phyloP scores from a whole-genome alignment of 2,797 vertebrate genomes.

The Malurus leucopterus region DNA sequence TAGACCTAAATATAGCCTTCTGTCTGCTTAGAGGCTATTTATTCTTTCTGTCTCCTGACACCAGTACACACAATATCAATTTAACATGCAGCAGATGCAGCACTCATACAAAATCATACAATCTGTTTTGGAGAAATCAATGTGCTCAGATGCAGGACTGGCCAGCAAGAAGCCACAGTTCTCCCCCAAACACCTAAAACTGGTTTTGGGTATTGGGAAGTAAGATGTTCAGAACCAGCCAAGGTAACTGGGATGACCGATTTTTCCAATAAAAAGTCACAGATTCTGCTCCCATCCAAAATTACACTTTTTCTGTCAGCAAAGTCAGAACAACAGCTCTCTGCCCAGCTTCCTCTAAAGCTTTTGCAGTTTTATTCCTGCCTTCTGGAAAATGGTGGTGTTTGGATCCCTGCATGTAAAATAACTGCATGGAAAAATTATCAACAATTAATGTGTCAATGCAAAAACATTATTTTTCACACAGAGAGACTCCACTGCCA shows the following conservation, averaged over 20 bases:
- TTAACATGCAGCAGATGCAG: constrained; percentile 1
- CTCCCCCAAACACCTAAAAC: background rate
- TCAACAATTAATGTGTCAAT: background rate
- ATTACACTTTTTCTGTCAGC: background rate
- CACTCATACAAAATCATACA: background rate
- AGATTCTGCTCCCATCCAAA: background rate
- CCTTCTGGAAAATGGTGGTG: background rate
- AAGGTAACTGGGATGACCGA: background rate
- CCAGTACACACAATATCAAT: background rate
- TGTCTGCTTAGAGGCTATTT: background rate
- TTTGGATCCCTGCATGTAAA: background rate
- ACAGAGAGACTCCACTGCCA: background rate
- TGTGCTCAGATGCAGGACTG: background rate
- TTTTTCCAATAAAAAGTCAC: background rate
- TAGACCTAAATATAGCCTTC: constrained; percentile 24
- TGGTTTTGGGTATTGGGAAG: background rate
- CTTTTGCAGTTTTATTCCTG: background rate
- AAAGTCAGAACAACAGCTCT: background rate
- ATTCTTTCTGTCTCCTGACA: constrained; percentile 12
- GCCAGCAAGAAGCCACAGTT: background rate
- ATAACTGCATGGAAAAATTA: background rate
- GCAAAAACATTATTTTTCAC: constrained; percentile 3
- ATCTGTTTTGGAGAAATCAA: background rate
- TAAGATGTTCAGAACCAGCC: background rate
- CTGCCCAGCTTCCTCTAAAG: background rate